phyloP scores from a whole-genome alignment of 2,797 vertebrate genomes.

The Vespertilio murinus region DNA sequence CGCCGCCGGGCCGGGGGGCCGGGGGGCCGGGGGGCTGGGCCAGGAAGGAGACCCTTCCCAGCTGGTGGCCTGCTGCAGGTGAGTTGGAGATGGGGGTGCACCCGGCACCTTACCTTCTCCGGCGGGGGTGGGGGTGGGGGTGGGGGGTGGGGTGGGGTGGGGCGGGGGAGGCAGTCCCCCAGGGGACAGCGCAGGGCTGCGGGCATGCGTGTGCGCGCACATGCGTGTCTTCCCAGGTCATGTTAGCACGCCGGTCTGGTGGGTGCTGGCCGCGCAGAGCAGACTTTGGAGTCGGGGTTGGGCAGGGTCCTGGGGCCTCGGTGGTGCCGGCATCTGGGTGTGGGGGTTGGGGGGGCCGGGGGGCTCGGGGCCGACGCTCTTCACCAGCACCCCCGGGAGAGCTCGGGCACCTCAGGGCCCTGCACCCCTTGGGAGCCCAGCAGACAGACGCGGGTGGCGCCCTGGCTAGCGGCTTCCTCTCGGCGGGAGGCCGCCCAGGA shows the following conservation, averaged over 20 bases:
- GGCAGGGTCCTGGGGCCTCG: neutral
- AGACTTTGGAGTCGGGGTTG: neutral
- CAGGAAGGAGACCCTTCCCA: neutral
- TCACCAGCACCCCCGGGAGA: neutral
- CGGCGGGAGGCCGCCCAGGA: neutral
- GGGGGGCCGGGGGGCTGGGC: neutral
- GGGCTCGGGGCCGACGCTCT: accelerated
- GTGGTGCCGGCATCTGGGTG: neutral
- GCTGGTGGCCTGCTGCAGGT: neutral
- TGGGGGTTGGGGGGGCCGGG: accelerated
- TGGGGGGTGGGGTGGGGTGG: neutral
- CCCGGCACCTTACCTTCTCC: neutral
- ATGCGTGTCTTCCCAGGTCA: neutral
- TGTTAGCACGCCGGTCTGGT: neutral
- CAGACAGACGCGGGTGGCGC: accelerated
- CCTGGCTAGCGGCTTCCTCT: neutral
- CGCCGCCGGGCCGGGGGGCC: neutral
- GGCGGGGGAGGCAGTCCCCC: neutral
- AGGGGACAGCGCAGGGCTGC: neutral
- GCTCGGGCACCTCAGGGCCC: neutral
- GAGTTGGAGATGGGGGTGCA: neutral
- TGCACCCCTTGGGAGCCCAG: neutral
- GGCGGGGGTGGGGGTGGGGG: neutral
- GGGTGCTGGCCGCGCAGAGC: neutral
- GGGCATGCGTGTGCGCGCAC: neutral